Percentiles rank a stretch among this genome's conserved stretches.
Evolutionary conservation across 2,888 invertebrate genomes (phyloP).

Genomic region (Zhuqinia jingwanae): DNA sequence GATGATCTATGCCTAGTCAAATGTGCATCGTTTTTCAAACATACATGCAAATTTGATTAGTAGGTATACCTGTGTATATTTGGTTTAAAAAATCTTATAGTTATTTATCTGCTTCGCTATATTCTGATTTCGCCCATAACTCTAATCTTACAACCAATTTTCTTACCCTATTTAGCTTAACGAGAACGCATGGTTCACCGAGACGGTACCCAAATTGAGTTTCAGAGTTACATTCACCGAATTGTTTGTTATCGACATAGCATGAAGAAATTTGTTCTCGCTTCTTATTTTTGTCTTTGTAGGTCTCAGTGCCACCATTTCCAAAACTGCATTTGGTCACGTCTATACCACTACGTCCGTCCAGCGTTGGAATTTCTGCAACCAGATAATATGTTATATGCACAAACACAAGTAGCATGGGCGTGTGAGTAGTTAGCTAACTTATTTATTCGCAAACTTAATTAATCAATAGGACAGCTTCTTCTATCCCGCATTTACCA

Average conservation of each 20-base stretch:
- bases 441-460: no score
- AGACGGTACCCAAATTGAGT: constrained; percentile 93
- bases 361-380: constrained; percentile 79
- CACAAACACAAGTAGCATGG: no score
- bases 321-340: constrained; percentile 84
- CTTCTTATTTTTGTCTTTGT: constrained; percentile 65
- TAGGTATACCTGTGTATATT: no score
- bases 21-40: no score
- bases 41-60: no score
- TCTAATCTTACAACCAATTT: no score
- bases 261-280: constrained; percentile 61
- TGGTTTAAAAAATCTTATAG: no score
- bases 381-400: background rate
- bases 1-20: no score
- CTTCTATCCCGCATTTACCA: constrained; percentile 84
- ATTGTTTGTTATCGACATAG: constrained; percentile 80
- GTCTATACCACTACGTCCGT: constrained; percentile 80
- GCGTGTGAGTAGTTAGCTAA: no score
- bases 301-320: constrained; percentile 61
- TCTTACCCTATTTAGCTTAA: constrained; percentile 93
- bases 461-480: no score
- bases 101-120: no score
- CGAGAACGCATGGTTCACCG: constrained; percentile 96
- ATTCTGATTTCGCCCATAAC: no score
- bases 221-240: constrained; percentile 89